phyloP scores from a whole-genome alignment of 2,113 vertebrate genomes.

The Damaliscus lunatus region DNA sequence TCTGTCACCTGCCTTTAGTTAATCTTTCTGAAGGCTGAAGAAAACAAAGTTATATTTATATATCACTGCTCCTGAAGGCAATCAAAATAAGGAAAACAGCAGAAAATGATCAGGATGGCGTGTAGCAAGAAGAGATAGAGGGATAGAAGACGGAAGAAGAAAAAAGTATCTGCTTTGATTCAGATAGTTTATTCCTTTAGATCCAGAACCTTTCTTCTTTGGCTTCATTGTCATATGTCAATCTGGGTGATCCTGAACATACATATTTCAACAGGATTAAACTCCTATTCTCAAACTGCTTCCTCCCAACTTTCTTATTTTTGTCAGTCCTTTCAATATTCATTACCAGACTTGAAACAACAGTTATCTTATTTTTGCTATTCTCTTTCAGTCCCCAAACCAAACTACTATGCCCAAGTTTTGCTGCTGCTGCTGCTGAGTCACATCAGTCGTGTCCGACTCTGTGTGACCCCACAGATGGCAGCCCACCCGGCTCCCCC shows the following conservation, averaged over 20 bases:
- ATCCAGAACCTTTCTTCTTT: neutral
- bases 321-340: neutral
- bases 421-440: neutral
- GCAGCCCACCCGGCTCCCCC: no score
- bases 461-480: no score
- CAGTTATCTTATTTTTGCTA: neutral
- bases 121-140: neutral
- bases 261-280: neutral
- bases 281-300: neutral
- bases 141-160: neutral
- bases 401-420: neutral
- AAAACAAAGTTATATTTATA: neutral
- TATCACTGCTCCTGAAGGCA: neutral
- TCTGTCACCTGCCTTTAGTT: neutral
- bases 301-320: neutral
- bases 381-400: neutral
- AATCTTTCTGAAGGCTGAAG: constrained; percentile 9
- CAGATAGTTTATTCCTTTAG: neutral
- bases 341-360: neutral
- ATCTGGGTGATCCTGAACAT: no score
- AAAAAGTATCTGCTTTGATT: neutral
- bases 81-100: neutral
- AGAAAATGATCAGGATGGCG: neutral
- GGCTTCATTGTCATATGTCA: neutral
- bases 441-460: no score